A percentile compares a stretch with the other conserved stretches of the same genome.
Conservation (phyloP, 1,140 invertebrate genomes). For the Euura lappo region DNA sequence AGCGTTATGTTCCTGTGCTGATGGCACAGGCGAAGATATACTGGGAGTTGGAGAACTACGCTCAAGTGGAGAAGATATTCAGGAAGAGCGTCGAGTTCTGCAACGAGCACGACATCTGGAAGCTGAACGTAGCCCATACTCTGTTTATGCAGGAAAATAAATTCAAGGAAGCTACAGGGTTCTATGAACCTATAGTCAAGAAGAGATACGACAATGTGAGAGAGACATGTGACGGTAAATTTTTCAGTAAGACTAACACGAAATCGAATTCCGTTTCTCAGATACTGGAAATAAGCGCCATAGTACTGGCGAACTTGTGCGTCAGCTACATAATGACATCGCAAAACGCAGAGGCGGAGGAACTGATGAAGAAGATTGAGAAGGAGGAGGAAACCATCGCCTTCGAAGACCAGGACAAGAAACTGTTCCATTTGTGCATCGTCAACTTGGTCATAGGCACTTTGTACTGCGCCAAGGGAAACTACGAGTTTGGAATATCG, state of each 20-base stretch:
- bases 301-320: slow-evolving; percentile 97
- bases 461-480: slow-evolving; percentile 97
- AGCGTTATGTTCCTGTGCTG: slow-evolving; percentile 90
- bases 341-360: slow-evolving; percentile 99
- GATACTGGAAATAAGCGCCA: slow-evolving; percentile 94
- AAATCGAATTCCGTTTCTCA: slow-evolving; percentile 46
- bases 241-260: not conserved
- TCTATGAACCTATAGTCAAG: slow-evolving; percentile 98
- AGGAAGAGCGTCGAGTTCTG: slow-evolving; percentile 98
- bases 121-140: slow-evolving; percentile 97
- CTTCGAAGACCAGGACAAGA: slow-evolving; percentile 93
- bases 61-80: slow-evolving; percentile 93
- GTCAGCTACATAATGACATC: slow-evolving; percentile 99
- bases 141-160: slow-evolving; percentile 99
- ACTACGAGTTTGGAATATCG: slow-evolving; percentile 99
- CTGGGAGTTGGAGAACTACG: slow-evolving; percentile 97
- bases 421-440: slow-evolving; percentile 96
- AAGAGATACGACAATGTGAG: slow-evolving; percentile 93
- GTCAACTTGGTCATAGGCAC: slow-evolving; percentile 99
- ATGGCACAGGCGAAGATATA: slow-evolving; percentile 99
- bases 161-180: slow-evolving; percentile 96
- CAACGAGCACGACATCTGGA: slow-evolving; percentile 96
- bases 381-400: slow-evolving; percentile 95
- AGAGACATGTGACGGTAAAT: not conserved
- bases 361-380: slow-evolving; percentile 98